These are phyloP conservation scores for Pristionchus fissidentatus DNA, from an alignment of 2,888 invertebrate species.

Conservation along the genomic window DNA sequence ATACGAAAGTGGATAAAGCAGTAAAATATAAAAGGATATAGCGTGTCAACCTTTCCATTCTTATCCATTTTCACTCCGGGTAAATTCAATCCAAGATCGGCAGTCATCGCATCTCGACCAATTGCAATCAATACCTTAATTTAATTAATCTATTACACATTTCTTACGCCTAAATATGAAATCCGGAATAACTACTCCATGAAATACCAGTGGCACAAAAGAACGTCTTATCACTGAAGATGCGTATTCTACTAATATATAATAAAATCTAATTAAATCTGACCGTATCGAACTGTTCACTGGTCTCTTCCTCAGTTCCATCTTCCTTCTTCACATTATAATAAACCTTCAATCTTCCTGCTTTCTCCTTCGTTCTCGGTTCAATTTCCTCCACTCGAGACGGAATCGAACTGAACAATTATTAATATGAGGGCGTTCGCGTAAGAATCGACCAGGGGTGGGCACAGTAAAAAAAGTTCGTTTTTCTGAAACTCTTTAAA, in stretches of 20 bases:
- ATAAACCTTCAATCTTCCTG: conserved; percentile 64
- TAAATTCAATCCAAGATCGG: conserved; percentile 80
- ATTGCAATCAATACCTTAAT: conserved; percentile 80
- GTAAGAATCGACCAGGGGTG: too few relatives aligned
- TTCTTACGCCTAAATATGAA: too few relatives aligned
- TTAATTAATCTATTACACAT: too few relatives aligned
- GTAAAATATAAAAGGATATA: not conserved
- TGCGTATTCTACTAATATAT: not conserved
- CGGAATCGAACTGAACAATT: conserved; percentile 62
- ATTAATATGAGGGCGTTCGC: too few relatives aligned
- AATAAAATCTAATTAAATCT: conserved; percentile 40
- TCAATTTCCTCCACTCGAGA: conserved; percentile 66
- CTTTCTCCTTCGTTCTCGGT: conserved; percentile 62
- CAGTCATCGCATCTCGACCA: conserved; percentile 80
- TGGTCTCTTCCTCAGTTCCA: conserved; percentile 72
- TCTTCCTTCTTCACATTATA: conserved; percentile 62
- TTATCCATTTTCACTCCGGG: conserved; percentile 82
- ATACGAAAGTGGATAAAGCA: not conserved
- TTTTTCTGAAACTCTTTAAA: not conserved
- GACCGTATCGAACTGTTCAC: conserved; percentile 80
- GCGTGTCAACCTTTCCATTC: conserved; percentile 76
- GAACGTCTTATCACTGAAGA: not conserved
- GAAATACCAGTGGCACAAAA: not conserved
- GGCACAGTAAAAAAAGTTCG: too few relatives aligned
- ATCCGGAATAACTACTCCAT: not conserved